Conservation (phyloP, 2,113 vertebrate species). For the Clarias macrocephalus region DNA sequence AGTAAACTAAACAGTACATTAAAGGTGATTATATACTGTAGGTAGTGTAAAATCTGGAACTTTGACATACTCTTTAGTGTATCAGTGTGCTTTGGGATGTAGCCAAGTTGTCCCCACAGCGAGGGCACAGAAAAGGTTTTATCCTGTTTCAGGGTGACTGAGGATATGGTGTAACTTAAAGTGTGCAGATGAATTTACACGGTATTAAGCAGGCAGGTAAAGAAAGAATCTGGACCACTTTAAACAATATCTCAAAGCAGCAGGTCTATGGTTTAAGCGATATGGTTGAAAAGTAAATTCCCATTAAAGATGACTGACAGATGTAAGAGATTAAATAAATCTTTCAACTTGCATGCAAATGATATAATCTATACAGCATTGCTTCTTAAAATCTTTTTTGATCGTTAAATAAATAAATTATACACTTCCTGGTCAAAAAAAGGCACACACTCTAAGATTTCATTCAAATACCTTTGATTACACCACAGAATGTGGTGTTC, state of each 20-base stretch:
- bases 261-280: constrained; percentile 38
- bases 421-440: too few species aligned
- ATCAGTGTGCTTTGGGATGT: not conserved
- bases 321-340: not conserved
- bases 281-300: constrained; percentile 17
- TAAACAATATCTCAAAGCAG: constrained; percentile 44
- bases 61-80: not conserved
- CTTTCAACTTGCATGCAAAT: not conserved
- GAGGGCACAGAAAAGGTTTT: not conserved
- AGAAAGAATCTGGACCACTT: constrained; percentile 45
- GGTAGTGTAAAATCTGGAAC: not conserved
- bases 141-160: constrained; percentile 34
- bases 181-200: constrained; percentile 65
- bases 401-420: not conserved
- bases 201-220: constrained; percentile 59
- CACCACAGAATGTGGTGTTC: too few species aligned
- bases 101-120: not conserved
- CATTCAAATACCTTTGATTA: not conserved
- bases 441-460: not conserved
- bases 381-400: not conserved
- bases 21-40: not conserved
- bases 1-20: not conserved
- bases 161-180: constrained; percentile 40
- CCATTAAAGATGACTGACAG: constrained; percentile 41
- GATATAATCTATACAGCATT: not conserved